Conservation (phyloP, 2,113 vertebrate species). For the Muntiacus muntjak region DNA sequence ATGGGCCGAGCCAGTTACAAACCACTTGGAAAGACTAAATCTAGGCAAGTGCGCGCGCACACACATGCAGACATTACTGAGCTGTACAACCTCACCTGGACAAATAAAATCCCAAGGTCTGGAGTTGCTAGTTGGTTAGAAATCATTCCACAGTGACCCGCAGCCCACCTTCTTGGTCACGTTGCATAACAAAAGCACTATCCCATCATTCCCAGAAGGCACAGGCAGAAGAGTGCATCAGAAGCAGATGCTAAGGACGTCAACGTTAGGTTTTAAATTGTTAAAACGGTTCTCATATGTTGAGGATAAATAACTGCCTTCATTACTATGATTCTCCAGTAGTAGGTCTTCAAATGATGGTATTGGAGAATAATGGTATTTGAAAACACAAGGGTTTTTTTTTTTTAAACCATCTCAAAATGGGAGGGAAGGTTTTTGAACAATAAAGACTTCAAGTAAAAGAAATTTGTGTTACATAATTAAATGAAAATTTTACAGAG, state of each 20-base stretch:
- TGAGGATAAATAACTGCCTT: not conserved
- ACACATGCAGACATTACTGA: not conserved
- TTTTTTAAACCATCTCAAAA: not conserved
- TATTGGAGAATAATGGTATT: not conserved
- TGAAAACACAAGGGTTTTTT: not conserved
- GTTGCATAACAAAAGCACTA: not conserved
- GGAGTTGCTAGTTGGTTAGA: not conserved
- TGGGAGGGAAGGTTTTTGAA: not conserved
- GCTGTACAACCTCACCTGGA: not conserved
- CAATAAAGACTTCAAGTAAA: not conserved
- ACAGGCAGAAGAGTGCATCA: not conserved
- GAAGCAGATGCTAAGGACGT: not conserved
- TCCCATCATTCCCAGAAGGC: not conserved
- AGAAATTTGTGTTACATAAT: not conserved
- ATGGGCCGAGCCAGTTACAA: not conserved
- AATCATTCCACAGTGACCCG: not conserved
- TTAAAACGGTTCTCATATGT: not conserved
- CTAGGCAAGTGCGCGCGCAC: not conserved
- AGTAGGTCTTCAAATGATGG: not conserved
- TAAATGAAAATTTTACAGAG: not conserved
- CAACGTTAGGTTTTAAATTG: not conserved
- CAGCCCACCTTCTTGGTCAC: not conserved
- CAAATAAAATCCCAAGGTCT: not conserved
- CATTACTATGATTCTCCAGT: not conserved
- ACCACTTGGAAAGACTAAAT: not conserved